A percentile compares a stretch with the other conserved stretches of the same genome.
Conservation (phyloP, 2,113 vertebrate genomes). For the Cephalophus harveyi region DNA sequence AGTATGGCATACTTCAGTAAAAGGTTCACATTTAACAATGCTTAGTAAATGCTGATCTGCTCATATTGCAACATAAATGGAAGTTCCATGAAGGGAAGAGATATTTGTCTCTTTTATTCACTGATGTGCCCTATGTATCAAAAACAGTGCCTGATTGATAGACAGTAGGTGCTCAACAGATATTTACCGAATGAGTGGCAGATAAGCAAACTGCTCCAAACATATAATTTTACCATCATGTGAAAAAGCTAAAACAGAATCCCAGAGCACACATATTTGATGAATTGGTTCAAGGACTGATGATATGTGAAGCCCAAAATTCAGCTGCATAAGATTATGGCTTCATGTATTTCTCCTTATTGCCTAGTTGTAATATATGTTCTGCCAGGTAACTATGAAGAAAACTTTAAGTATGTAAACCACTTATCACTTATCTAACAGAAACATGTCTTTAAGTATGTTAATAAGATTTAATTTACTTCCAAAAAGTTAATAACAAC, state of each 20-base stretch:
- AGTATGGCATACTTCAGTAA: neutral
- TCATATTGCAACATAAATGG: neutral
- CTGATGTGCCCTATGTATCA: neutral
- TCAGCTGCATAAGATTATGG: neutral
- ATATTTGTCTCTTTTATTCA: neutral
- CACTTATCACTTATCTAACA: constrained; percentile 11
- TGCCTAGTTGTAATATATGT: neutral
- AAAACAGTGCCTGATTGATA: neutral
- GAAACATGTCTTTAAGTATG: neutral
- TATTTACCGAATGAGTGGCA: neutral
- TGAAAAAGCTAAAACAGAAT: constrained; percentile 6
- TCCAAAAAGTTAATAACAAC: neutral
- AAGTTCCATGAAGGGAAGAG: neutral
- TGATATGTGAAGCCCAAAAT: neutral
- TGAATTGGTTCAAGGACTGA: neutral
- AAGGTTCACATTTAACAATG: neutral
- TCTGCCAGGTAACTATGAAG: neutral
- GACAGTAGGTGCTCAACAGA: neutral
- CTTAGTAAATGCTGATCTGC: neutral
- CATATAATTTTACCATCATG: neutral
- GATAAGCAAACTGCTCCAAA: neutral
- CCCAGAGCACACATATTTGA: neutral
- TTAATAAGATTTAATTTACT: constrained; percentile 14
- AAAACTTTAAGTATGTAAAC: constrained; percentile 17
- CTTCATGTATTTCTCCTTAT: neutral